Evolutionary conservation across 2,113 vertebrate genomes (phyloP).

Genomic region (Podiceps cristatus): DNA sequence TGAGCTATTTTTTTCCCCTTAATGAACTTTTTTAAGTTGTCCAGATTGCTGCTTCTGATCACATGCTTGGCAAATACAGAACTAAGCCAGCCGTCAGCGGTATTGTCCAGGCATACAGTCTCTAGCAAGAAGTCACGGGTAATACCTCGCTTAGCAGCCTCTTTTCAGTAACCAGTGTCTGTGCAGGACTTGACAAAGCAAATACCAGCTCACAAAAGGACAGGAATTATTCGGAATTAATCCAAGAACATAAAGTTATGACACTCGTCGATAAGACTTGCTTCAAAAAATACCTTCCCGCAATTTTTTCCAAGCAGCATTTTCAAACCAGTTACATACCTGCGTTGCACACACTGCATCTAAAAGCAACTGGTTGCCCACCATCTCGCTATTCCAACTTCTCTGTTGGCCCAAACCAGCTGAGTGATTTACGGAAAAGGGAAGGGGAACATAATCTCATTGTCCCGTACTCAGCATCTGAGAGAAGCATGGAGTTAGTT

Average conservation of each 20-base stretch:
- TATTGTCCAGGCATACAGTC: background rate
- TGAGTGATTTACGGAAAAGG: background rate
- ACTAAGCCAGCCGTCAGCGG: background rate
- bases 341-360: background rate
- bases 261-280: background rate
- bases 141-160: background rate
- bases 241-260: background rate
- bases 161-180: background rate
- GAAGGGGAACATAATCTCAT: background rate
- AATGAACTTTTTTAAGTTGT: background rate
- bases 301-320: background rate
- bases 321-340: constrained; percentile 18
- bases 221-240: background rate
- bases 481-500: constrained; percentile 31
- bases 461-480: background rate
- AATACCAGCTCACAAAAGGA: constrained; percentile 1
- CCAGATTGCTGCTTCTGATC: background rate
- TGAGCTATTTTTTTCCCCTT: background rate
- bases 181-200: background rate
- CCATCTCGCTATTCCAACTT: background rate
- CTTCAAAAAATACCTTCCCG: background rate
- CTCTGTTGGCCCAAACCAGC: background rate
- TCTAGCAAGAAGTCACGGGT: background rate
- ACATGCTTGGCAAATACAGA: constrained; percentile 5
- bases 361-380: background rate